Conservation (phyloP, 2,888 invertebrate species). For the Trichopria drosophilae region DNA sequence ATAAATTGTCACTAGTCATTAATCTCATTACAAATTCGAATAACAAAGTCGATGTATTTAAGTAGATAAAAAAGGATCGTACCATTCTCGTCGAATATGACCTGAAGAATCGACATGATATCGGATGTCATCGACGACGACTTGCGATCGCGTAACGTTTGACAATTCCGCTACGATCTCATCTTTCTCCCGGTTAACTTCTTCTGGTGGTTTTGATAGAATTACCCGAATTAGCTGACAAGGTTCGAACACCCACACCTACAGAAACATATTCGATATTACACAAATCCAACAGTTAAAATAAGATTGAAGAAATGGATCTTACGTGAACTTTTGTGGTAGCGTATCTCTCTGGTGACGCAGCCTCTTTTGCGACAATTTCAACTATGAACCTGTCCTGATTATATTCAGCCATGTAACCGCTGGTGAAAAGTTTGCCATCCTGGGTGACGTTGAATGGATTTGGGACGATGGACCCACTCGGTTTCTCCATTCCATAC, state of each 20-base stretch:
- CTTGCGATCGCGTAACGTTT: slow-evolving; percentile 74
- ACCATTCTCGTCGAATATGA: slow-evolving; percentile 72
- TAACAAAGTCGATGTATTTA: too few relatives aligned
- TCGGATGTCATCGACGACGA: slow-evolving; percentile 78
- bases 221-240: slow-evolving; percentile 82
- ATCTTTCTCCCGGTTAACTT: slow-evolving; percentile 71
- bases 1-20: neutral
- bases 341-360: slow-evolving; percentile 77
- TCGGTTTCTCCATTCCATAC: slow-evolving; percentile 73
- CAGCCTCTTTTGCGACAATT: slow-evolving; percentile 79
- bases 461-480: slow-evolving; percentile 85
- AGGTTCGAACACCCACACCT: slow-evolving; percentile 90
- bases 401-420: slow-evolving; percentile 85
- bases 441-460: slow-evolving; percentile 79
- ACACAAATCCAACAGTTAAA: slow-evolving; percentile 3
- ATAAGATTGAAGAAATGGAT: slow-evolving; percentile 35
- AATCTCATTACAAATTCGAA: too few relatives aligned
- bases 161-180: slow-evolving; percentile 74
- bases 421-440: slow-evolving; percentile 74
- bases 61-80: neutral
- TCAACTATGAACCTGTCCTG: slow-evolving; percentile 85
- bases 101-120: slow-evolving; percentile 71
- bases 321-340: slow-evolving; percentile 78
- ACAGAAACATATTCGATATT: slow-evolving; percentile 20
- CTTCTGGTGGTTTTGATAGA: slow-evolving; percentile 77